Evolutionary conservation across 2,797 vertebrate species (phyloP).

Genomic region (Coluber constrictor): DNA sequence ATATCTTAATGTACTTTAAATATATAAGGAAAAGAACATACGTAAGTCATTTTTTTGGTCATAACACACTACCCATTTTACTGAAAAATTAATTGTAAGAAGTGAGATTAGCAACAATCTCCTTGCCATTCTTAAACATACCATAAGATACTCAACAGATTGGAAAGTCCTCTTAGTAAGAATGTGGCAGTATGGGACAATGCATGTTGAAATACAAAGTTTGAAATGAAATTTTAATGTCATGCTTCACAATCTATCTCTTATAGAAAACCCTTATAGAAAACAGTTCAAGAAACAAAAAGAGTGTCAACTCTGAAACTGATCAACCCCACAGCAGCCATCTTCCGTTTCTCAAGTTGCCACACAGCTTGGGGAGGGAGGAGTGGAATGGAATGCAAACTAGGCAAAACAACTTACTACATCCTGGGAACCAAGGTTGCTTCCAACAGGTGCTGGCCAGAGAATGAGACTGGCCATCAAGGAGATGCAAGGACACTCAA

Average conservation of each 20-base stretch:
- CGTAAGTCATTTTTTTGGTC: not conserved
- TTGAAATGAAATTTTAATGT: not conserved
- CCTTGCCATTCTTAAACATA: not conserved
- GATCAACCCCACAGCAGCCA: not conserved
- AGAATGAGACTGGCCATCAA: too few species aligned
- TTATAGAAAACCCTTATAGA: not conserved
- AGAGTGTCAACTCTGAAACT: not conserved
- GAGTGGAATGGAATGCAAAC: not conserved
- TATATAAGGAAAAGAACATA: not conserved
- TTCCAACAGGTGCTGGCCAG: too few species aligned
- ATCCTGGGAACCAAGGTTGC: too few species aligned
- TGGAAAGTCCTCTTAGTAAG: not conserved
- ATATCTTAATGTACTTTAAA: not conserved
- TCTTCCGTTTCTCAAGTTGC: not conserved
- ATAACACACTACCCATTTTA: not conserved
- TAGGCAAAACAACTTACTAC: too few species aligned
- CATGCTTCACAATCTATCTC: too few species aligned
- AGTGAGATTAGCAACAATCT: not conserved
- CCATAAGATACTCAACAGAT: not conserved
- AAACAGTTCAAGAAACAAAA: not conserved
- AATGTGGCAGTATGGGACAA: not conserved
- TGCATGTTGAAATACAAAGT: not conserved
- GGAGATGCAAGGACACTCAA: too few species aligned
- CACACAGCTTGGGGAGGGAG: not conserved
- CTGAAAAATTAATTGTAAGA: not conserved